Evolutionary conservation across 1,140 invertebrate species (phyloP).

Genomic region (Drosophila paulistorum): DNA sequence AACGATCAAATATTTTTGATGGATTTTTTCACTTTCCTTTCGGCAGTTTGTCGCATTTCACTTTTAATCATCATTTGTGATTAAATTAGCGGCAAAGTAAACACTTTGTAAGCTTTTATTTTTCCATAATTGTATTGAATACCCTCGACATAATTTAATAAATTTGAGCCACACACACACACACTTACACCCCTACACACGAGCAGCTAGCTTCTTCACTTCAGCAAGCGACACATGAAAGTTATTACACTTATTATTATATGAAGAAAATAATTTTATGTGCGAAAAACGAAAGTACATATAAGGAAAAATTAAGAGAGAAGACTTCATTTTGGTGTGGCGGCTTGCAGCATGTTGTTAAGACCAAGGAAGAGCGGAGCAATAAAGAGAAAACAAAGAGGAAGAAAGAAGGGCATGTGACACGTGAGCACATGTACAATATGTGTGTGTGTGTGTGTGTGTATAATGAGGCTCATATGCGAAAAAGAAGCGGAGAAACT

Average conservation of each 20-base stretch:
- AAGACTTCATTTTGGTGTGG: slow-evolving; percentile 67
- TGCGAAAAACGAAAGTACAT: slow-evolving; percentile 31
- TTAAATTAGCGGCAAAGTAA: too few species aligned
- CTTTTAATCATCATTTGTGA: too few species aligned
- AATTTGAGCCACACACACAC: slow-evolving; percentile 20
- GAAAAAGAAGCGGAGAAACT: not conserved
- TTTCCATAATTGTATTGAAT: not conserved
- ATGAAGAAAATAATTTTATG: slow-evolving; percentile 79
- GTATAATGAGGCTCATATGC: not conserved
- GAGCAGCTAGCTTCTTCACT: slow-evolving; percentile 32
- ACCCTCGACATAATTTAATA: not conserved
- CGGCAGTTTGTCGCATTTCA: too few species aligned
- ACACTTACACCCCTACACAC: slow-evolving; percentile 18
- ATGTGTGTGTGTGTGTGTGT: not conserved
- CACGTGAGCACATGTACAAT: not conserved
- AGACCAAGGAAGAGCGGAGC: slow-evolving; percentile 35
- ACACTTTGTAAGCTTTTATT: too few species aligned
- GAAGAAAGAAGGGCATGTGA: slow-evolving; percentile 5
- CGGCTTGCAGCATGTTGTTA: slow-evolving; percentile 72
- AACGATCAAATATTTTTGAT: too few species aligned
- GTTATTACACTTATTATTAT: slow-evolving; percentile 81
- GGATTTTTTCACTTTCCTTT: too few species aligned
- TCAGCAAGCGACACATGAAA: slow-evolving; percentile 69
- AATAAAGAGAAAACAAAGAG: not conserved
- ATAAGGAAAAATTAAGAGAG: slow-evolving; percentile 68